Percentiles rank a stretch among this genome's conserved stretches.
Conservation (phyloP, 2,888 invertebrate genomes). For the Rhogogaster chlorosoma region DNA sequence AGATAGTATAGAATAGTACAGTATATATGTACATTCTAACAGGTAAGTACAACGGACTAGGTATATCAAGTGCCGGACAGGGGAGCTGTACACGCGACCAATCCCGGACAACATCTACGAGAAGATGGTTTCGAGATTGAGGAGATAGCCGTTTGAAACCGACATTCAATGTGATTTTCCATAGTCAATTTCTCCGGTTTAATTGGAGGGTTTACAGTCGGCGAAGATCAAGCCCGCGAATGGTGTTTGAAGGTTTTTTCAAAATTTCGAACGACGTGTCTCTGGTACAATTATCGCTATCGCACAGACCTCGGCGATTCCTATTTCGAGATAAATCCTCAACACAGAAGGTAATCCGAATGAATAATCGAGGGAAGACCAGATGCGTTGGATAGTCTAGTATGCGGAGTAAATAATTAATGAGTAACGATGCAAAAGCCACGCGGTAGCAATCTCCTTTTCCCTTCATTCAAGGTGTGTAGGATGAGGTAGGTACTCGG, state of each 20-base stretch:
- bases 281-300: neutral
- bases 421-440: neutral
- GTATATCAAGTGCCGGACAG: conserved; percentile 27
- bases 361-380: neutral
- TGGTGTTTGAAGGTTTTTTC: neutral
- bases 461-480: neutral
- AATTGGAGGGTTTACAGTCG: neutral
- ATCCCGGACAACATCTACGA: conserved; percentile 6
- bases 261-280: neutral
- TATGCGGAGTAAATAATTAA: conserved; percentile 30
- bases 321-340: neutral
- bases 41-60: conserved; percentile 13
- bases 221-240: neutral
- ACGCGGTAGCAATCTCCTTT: conserved; percentile 4
- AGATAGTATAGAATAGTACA: conserved; percentile 10
- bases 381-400: neutral
- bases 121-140: conserved; percentile 40
- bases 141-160: neutral
- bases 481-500: neutral
- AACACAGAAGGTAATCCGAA: neutral
- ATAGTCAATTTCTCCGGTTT: neutral
- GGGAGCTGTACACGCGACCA: conserved; percentile 30
- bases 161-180: conserved; percentile 11
- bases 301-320: neutral
- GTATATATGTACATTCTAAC: neutral